Conservation (phyloP, 2,888 invertebrate species). For the Tribolium freemani region DNA sequence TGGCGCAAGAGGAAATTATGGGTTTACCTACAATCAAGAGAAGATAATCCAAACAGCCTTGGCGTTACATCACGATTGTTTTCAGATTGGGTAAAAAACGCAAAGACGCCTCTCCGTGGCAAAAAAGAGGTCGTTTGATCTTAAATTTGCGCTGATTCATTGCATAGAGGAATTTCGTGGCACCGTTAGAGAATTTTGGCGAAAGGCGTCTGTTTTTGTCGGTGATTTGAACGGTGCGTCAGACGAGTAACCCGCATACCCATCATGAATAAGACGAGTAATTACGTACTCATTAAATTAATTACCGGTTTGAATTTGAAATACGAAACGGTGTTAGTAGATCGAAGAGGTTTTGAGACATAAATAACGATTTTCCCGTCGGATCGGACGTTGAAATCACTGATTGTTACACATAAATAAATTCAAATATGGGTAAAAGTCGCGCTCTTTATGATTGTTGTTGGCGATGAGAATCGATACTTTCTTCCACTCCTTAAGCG, state of each 20-base stretch:
- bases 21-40: conserved; percentile 22
- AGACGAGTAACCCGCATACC: conserved; percentile 25
- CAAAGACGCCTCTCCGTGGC: neutral
- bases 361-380: neutral
- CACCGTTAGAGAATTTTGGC: neutral
- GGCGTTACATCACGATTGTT: conserved; percentile 33
- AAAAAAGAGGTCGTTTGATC: neutral
- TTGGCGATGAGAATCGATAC: conserved; percentile 31
- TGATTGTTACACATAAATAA: neutral
- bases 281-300: conserved; percentile 8
- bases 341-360: neutral
- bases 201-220: neutral
- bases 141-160: neutral
- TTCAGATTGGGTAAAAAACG: neutral
- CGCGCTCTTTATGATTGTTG: neutral
- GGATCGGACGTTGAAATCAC: neutral
- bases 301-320: conserved; percentile 13
- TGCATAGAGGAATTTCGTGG: neutral
- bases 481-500: conserved; percentile 42
- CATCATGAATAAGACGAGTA: neutral
- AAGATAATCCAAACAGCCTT: conserved; percentile 34
- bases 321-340: conserved; percentile 19
- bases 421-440: conserved; percentile 10
- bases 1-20: conserved; percentile 17
- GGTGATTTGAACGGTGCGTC: conserved; percentile 34